Base-by-base conservation (phyloP, 2,797 vertebrate species). In the Echeneis naucrates region DNA sequence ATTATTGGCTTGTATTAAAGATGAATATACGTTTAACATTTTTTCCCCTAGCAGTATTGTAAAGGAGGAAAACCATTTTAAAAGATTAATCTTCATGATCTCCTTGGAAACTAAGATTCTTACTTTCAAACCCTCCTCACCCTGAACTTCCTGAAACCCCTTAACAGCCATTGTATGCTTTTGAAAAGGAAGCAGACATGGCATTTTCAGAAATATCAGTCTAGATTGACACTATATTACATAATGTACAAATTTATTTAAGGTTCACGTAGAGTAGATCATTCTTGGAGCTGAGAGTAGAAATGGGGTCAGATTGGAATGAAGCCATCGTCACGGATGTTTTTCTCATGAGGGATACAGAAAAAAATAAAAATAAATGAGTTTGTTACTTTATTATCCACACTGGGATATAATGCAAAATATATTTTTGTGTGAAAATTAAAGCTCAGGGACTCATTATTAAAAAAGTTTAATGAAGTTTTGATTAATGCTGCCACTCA, bases 401-500 rank as follows among this genome's bases (percentile, higher is more conserved):
- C 14, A 19, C 5, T 40, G 8, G 4, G 9, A 45, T 47, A 42
- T 37, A 21, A 60, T 38, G 13, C 54, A 51, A 1, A 5, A 4
- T 8, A 14, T 48, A 13, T 16, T 33, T 33, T 4, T 37, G 54
- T 38, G 3, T 42, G 63, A 62, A 24, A 63, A n/a, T 48, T 62
- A 54, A 63, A 61, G 38, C 19, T 65, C 24, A 19, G 19, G 23
- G 12, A 55, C 12, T 61, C 17, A 56, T 60, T 40, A 61, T 32
- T n/a, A 68, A 54, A 58, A 42, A 38, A 37, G 21, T 30, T 42
- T 63, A 63, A 5, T 32, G 32, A 23, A 54, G 23, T 21, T 56
- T 63, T 73, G 24, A 51, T 66, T 51, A 14, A 42, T 68, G 13
- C 57, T 16, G 8, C 61, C 67, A 35, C 27, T 73, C n/a, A 47